phyloP scores from a whole-genome alignment of 2,888 invertebrate genomes.

The Melanchra persicariae region DNA sequence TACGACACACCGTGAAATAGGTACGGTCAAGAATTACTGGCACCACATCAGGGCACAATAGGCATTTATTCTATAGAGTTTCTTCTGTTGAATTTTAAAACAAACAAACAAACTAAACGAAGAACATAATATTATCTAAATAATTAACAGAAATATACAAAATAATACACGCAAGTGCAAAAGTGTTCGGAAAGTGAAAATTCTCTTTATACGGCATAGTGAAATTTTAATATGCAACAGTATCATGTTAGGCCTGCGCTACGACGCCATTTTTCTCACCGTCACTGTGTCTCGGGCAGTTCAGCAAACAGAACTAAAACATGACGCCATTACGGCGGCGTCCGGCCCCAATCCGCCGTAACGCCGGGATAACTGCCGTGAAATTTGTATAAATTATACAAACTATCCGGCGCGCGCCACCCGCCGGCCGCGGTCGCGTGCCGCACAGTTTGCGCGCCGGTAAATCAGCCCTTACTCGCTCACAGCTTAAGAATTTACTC shows the following conservation, averaged over 20 bases:
- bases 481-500: constrained; percentile 57
- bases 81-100: no score
- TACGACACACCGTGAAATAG: no score
- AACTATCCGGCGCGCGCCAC: constrained; percentile 61
- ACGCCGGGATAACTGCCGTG: constrained; percentile 68
- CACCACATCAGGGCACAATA: no score
- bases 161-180: no score
- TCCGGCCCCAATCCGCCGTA: constrained; percentile 54
- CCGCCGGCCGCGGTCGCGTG: constrained; percentile 53
- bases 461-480: constrained; percentile 68
- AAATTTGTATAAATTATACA: constrained; percentile 77
- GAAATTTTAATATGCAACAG: no score
- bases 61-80: no score
- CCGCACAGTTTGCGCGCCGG: constrained; percentile 64
- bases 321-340: constrained; percentile 57
- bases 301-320: constrained; percentile 60
- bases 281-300: constrained; percentile 22
- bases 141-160: no score
- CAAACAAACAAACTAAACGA: no score
- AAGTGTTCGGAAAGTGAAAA: no score
- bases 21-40: no score
- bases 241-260: neutral
- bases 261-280: neutral
- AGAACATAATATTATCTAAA: no score
- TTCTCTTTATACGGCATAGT: no score